Percentiles rank a stretch among this genome's conserved stretches.
phyloP scores from a whole-genome alignment of 2,113 vertebrate genomes.

The Cygnus atratus region DNA sequence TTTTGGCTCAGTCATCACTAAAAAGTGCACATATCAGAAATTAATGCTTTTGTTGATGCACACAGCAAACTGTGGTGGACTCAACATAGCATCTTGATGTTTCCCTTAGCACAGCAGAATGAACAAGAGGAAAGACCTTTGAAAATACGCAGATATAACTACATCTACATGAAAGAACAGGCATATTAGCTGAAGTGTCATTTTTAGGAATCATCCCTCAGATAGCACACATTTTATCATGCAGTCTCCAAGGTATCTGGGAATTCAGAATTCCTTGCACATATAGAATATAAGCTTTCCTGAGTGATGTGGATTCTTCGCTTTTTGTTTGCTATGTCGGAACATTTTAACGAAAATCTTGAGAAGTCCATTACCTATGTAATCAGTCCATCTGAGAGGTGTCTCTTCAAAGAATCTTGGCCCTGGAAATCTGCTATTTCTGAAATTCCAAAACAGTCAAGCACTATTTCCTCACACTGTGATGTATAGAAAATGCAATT shows the following conservation, averaged over 20 bases:
- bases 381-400: not conserved
- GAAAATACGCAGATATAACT: not conserved
- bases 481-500: not conserved
- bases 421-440: not conserved
- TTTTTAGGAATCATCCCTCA: not conserved
- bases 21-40: not conserved
- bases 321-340: not conserved
- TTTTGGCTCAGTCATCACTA: not conserved
- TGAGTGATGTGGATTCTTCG: not conserved
- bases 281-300: not conserved
- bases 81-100: not conserved
- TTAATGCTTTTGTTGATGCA: not conserved
- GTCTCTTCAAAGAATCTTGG: not conserved
- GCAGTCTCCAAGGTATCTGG: no score
- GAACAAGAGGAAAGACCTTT: not conserved
- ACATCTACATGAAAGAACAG: not conserved
- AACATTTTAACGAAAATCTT: not conserved
- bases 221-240: not conserved
- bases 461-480: not conserved
- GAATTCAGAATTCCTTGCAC: not conserved
- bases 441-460: not conserved
- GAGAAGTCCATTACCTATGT: not conserved
- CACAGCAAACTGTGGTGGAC: not conserved
- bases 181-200: not conserved
- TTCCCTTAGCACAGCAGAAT: not conserved